Evolutionary conservation across 2,888 invertebrate genomes (phyloP), one percentile per base, ranked within the genome.

Genomic region (Xylota segnis): DNA sequence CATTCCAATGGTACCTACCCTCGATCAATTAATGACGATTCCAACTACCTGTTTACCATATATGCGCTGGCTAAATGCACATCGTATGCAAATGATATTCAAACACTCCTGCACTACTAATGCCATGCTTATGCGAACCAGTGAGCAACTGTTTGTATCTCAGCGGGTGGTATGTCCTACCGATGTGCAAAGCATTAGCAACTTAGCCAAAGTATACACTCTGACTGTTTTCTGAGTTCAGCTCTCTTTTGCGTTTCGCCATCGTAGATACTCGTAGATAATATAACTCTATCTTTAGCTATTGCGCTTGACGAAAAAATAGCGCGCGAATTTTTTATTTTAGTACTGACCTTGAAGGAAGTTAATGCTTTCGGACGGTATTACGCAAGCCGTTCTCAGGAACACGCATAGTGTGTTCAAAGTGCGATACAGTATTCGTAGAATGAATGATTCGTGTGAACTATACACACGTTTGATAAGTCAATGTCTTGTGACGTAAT

Each of bases 341-440:
- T 61, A 72, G 50, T 43, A 29, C n/a, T 29, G 61, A 72, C 72
- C 72, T 72, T 72, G 72, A 61, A 61, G 27, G 50, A 27, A 61
- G 72, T 72, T 59, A 72, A 52, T 72, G 72, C 40, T 52, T 61
- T 72, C 27, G 5, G 52, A 18, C 27, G 50, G 37, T 61, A 50
- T 61, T 72, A 50, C 61, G 72, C 58, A 14, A 47, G 45, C 45
- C 7, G 32, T 61, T 37, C 40, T 7, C 29, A 29, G 40, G 61
- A 61, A 61, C 27, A 52, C 72, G 52, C 59, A 72, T 52, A 14
- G 29, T 45, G 29, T 45, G 70, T 32, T 10, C 56, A 58, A 66
- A 66, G 66, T 66, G 54, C 66, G 40, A 40, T 50, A 23, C 52
- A 52, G 16, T 7, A 12, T 5, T 27, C 40, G 16, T 23, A 27